A percentile compares a stretch with the other conserved stretches of the same genome.
Evolutionary conservation across 2,888 invertebrate species (phyloP).

Genomic region (Yponomeuta evonymella): DNA sequence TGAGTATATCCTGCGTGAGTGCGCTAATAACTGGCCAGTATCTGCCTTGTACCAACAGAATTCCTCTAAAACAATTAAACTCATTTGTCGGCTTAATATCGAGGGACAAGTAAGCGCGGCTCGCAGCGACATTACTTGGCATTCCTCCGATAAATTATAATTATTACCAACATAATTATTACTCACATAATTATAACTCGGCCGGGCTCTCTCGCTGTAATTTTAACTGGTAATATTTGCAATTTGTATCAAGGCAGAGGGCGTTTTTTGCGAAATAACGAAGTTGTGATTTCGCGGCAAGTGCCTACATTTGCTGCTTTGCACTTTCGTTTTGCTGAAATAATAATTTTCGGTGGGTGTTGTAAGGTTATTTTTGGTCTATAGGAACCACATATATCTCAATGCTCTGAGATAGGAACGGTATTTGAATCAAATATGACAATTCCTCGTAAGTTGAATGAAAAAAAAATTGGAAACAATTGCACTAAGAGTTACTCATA

Average conservation of each 20-base stretch:
- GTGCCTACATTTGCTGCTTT: background rate
- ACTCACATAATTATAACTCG: constrained; percentile 28
- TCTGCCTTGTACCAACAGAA: constrained; percentile 21
- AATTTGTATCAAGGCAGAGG: constrained; percentile 6
- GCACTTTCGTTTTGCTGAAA: constrained; percentile 12
- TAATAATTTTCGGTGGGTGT: background rate
- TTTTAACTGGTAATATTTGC: constrained; percentile 16
- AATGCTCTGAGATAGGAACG: too few relatives aligned
- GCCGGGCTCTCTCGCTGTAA: constrained; percentile 23
- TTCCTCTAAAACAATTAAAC: constrained; percentile 59
- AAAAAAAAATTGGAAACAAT: too few relatives aligned
- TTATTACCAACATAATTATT: constrained; percentile 35
- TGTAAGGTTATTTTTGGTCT: background rate
- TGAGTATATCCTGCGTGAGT: background rate
- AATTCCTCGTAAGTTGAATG: too few relatives aligned
- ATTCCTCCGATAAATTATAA: constrained; percentile 47
- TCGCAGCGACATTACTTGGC: constrained; percentile 50
- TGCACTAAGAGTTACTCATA: too few relatives aligned
- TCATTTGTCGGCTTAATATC: constrained; percentile 51
- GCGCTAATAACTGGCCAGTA: background rate
- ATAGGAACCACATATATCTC: too few relatives aligned
- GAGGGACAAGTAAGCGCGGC: constrained; percentile 61
- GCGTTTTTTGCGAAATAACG: constrained; percentile 14
- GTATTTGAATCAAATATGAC: too few relatives aligned
- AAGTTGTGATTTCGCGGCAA: constrained; percentile 4